Evolutionary conservation across 2,888 invertebrate genomes (phyloP).

Genomic region (Siphlonurus alternatus): DNA sequence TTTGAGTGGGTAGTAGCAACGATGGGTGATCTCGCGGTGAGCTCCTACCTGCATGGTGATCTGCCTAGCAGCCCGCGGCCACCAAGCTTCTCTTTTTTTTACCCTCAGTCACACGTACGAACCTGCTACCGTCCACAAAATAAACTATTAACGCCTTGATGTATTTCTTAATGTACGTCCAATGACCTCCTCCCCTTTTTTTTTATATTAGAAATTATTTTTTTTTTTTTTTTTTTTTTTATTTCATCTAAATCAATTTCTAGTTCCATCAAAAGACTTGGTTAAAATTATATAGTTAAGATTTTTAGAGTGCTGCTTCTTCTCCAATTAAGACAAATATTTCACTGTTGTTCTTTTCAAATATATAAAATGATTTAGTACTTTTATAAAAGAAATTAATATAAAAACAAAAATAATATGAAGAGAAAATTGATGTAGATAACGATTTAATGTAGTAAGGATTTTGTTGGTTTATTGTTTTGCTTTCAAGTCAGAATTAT

Average conservation of each 20-base stretch:
- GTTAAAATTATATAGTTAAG: background rate
- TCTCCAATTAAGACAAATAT: background rate
- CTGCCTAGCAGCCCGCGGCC: background rate
- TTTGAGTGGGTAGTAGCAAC: background rate
- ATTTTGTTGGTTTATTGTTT: too few species aligned
- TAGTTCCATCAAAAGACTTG: background rate
- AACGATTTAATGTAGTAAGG: too few species aligned
- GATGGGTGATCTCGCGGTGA: too few species aligned
- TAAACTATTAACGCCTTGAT: background rate
- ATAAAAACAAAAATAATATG: background rate
- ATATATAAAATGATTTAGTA: background rate
- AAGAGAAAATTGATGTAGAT: too few species aligned
- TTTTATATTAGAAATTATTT: background rate
- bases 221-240: background rate
- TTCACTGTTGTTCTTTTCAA: background rate
- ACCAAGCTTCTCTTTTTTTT: background rate
- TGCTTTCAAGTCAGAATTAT: too few species aligned
- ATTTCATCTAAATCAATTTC: background rate
- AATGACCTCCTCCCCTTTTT: background rate
- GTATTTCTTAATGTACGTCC: background rate
- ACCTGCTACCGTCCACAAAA: background rate
- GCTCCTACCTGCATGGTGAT: too few species aligned
- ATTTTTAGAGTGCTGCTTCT: background rate
- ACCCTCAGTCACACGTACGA: background rate
- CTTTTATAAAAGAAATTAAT: background rate